phyloP scores from a whole-genome alignment of 2,113 vertebrate species.

The Rallus limicola region DNA sequence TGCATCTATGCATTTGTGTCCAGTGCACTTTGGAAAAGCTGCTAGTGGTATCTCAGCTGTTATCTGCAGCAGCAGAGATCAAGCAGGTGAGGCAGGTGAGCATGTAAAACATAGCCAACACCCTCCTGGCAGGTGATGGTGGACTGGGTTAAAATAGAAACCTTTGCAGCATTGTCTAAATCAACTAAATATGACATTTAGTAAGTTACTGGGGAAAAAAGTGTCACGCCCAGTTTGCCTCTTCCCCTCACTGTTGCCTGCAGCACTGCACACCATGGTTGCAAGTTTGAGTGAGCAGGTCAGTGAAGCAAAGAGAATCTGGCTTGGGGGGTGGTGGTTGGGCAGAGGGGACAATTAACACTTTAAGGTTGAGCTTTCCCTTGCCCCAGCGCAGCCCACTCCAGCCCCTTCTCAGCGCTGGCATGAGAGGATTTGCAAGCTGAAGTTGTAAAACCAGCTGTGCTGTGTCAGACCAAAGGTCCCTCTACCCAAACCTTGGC shows the following conservation, averaged over 20 bases:
- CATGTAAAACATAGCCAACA: not conserved
- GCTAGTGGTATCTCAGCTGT: not conserved
- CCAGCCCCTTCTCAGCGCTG: not conserved
- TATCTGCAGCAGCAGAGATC: not conserved
- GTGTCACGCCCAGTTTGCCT: not conserved
- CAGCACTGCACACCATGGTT: rapidly evolving
- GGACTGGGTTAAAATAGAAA: not conserved
- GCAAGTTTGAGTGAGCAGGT: not conserved
- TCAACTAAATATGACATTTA: not conserved
- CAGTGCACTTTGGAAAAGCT: rapidly evolving
- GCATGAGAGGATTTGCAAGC: not conserved
- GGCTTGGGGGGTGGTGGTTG: not conserved
- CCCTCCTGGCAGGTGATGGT: not conserved
- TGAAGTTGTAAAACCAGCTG: not conserved
- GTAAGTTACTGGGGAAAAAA: not conserved
- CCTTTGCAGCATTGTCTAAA: not conserved
- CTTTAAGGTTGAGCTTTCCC: not conserved
- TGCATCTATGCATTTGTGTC: not conserved
- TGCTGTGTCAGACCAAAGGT: rapidly evolving
- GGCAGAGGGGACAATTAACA: not conserved
- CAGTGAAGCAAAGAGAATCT: not conserved
- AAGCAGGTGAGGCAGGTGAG: not conserved
- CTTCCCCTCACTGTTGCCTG: not conserved
- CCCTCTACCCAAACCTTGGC: not conserved
- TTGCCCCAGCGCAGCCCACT: not conserved